Percentiles rank a stretch among this genome's conserved stretches.
phyloP scores from a whole-genome alignment of 2,888 invertebrate genomes.

The Acanthosepion pharaonis region DNA sequence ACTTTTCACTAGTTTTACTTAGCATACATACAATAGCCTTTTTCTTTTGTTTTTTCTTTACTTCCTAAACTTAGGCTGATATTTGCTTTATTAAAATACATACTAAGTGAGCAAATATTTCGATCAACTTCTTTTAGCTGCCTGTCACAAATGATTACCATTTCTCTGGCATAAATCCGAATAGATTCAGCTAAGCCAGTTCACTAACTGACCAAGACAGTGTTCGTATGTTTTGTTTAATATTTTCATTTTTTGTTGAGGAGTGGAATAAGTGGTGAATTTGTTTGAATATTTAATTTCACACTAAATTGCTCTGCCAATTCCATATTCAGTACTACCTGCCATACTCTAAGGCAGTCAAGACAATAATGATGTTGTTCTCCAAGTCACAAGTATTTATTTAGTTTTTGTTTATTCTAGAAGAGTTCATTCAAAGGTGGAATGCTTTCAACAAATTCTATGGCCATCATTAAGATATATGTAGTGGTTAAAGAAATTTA shows the following conservation, averaged over 20 bases:
- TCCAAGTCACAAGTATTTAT: neutral
- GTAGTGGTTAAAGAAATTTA: too few species aligned
- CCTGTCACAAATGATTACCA: neutral
- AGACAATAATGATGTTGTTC: neutral
- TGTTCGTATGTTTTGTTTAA: neutral
- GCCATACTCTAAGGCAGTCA: neutral
- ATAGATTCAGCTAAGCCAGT: neutral
- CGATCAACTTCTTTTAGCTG: neutral
- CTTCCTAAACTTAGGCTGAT: neutral
- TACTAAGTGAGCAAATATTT: constrained; percentile 36
- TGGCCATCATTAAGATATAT: too few species aligned
- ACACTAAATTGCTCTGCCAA: neutral
- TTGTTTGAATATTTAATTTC: neutral
- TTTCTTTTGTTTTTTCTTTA: neutral
- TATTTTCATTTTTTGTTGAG: neutral
- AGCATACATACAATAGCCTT: neutral
- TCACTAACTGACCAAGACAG: neutral
- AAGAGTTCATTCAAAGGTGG: too few species aligned
- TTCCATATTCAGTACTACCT: neutral
- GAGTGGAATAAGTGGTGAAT: neutral
- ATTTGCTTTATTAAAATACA: constrained; percentile 35
- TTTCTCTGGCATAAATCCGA: neutral
- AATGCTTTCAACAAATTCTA: too few species aligned
- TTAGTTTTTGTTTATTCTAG: neutral
- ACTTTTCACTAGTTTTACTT: constrained; percentile 11